Evolutionary conservation across 1,140 invertebrate species (phyloP).

Genomic region (Eueides isabella): DNA sequence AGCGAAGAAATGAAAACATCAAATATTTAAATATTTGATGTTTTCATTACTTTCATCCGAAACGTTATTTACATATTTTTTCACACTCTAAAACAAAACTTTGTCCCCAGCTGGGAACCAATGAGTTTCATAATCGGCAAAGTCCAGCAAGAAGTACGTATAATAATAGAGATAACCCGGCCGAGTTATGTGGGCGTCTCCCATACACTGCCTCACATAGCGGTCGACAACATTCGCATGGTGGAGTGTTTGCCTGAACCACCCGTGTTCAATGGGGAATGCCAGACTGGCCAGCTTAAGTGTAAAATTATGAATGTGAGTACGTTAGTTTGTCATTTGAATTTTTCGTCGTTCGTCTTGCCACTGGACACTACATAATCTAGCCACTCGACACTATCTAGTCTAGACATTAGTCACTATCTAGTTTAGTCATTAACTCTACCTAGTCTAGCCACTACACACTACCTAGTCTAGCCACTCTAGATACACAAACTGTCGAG

Average conservation of each 20-base stretch:
- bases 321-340: not conserved
- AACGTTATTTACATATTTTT: too few relatives aligned
- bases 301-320: conserved; percentile 83
- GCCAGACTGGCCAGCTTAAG: conserved; percentile 83
- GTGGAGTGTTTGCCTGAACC: conserved; percentile 89
- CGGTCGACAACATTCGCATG: conserved; percentile 90
- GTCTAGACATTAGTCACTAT: too few relatives aligned
- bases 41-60: too few relatives aligned
- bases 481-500: too few relatives aligned
- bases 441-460: too few relatives aligned
- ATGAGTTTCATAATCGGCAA: conserved; percentile 69
- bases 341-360: too few relatives aligned
- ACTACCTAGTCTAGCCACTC: too few relatives aligned
- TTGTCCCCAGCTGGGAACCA: conserved; percentile 61
- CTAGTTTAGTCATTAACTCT: too few relatives aligned
- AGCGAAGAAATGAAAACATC: too few relatives aligned
- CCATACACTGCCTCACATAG: conserved; percentile 83
- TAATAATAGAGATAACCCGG: conserved; percentile 69
- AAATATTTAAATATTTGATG: too few relatives aligned
- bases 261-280: conserved; percentile 80
- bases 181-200: conserved; percentile 55
- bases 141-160: conserved; percentile 66
- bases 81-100: conserved; percentile 1
- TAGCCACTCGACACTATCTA: too few relatives aligned
- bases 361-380: too few relatives aligned